phyloP scores from a whole-genome alignment of 2,113 vertebrate genomes.

The Ammodramus savannarum region DNA sequence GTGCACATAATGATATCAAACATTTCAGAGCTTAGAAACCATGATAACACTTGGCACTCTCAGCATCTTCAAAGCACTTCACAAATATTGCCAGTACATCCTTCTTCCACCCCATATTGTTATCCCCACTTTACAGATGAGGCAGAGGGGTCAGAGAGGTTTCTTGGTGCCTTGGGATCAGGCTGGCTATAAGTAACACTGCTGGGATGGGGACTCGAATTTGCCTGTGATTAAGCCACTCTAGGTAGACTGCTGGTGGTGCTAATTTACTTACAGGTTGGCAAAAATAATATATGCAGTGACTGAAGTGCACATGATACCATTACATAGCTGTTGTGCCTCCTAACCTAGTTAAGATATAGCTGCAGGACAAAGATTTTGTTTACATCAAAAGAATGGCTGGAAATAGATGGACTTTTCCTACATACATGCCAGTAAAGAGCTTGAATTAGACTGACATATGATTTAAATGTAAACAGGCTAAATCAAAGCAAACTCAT shows the following conservation, averaged over 20 bases:
- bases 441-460: conserved; percentile 16
- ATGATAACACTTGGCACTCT: conserved; percentile 45
- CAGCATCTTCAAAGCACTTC: conserved; percentile 62
- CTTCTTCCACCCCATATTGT: conserved; percentile 34
- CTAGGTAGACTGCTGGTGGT: neutral
- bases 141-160: neutral
- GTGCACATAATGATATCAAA: conserved; percentile 66
- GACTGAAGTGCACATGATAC: neutral
- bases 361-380: conserved; percentile 15
- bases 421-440: neutral
- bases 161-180: neutral
- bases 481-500: conserved; percentile 7
- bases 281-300: neutral
- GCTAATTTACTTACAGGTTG: conserved; percentile 7
- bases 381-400: conserved; percentile 3
- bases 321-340: neutral
- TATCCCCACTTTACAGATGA: conserved; percentile 49
- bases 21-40: conserved; percentile 63
- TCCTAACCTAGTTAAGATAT: neutral
- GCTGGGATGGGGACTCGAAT: neutral
- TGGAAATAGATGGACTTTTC: neutral
- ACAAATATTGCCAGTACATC: conserved; percentile 26
- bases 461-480: conserved; percentile 19
- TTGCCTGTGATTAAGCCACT: neutral
- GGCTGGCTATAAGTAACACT: neutral